Evolutionary conservation across 2,888 invertebrate species (phyloP), one percentile per base, ranked within the genome.

Genomic region (Escarpia spicata): DNA sequence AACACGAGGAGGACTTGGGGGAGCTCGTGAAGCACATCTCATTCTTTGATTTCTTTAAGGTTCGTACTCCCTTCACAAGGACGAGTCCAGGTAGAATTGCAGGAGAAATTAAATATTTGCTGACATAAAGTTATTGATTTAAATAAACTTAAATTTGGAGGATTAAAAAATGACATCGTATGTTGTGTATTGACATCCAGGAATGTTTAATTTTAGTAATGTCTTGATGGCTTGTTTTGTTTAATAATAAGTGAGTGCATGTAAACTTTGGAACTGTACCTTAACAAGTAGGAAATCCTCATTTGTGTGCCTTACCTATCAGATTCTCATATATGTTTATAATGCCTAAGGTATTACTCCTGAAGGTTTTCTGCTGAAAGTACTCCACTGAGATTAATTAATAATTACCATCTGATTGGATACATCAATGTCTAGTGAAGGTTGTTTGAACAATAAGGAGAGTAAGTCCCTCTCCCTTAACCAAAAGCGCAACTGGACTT

Each of bases 41-140:
- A 4, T 99, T 99, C 96, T 98, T 98, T 96, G 98, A 98, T 94
- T 99, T 99, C 97, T 99, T 99, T 96, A 98, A 98, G 97, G 99
- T 99, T 97, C 26, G 90, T 93, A 31, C 60, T 26, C 26, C 75
- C 75, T 3, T 75, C 26, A 3, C 19, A 75, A 75, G 52, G 90
- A 52, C 44, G 10, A 37, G 91, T 91, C 31, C 31, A 91, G 91
- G 2, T 91, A 19, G 43, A 43, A 43, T 91, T 31, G 37, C 19
- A 43, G 43, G 12, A 91, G n/a, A 15, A 31, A 19, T 91, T 19
- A 31, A 43, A 9, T 90, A 31, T 31, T 15, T 8, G 44, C 37
- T 44, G 31, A 19, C 6, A 44, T n/a, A 90, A 19, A 43, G 90
- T 37, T 1, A 37, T n/a, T 90, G 90, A 90, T 43, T 37, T 43